phyloP scores from a whole-genome alignment of 2,113 vertebrate species.

The Halcyon malimbica region DNA sequence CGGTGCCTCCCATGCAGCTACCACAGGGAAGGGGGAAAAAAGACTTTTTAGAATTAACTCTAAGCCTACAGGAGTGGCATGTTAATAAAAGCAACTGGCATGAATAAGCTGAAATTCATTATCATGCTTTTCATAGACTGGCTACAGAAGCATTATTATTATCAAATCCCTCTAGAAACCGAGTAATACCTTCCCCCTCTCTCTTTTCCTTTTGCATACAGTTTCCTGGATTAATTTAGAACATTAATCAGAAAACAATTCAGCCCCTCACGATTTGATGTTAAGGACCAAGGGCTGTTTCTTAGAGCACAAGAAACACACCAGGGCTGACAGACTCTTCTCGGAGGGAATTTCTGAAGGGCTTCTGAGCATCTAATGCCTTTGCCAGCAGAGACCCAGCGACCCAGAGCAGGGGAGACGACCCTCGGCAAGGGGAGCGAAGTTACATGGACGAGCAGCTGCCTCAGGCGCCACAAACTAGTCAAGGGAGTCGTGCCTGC shows the following conservation, averaged over 20 bases:
- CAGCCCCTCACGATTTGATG: not conserved
- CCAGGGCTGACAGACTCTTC: not conserved
- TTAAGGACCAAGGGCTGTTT: not conserved
- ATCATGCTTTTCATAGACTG: not conserved
- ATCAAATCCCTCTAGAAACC: conserved; percentile 46
- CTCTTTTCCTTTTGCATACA: not conserved
- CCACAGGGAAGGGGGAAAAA: not conserved
- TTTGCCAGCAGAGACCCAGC: not conserved
- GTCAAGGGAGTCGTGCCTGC: not conserved
- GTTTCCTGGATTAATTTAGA: conserved; percentile 19
- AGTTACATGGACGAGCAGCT: not conserved
- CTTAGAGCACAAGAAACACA: not conserved
- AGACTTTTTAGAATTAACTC: not conserved
- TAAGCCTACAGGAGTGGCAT: not conserved
- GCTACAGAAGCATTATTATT: conserved; percentile 18
- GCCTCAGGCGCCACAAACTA: not conserved
- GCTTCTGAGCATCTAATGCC: not conserved
- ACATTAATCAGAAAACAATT: conserved; percentile 43
- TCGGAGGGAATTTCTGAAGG: not conserved
- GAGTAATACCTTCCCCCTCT: not conserved
- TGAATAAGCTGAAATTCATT: conserved; percentile 16
- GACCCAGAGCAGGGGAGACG: not conserved
- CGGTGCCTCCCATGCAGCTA: not conserved
- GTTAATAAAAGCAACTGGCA: conserved; percentile 27
- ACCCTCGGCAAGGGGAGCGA: not conserved